Evolutionary conservation across 2,113 vertebrate species (phyloP).

Genomic region (Dendrocopos noguchii): DNA sequence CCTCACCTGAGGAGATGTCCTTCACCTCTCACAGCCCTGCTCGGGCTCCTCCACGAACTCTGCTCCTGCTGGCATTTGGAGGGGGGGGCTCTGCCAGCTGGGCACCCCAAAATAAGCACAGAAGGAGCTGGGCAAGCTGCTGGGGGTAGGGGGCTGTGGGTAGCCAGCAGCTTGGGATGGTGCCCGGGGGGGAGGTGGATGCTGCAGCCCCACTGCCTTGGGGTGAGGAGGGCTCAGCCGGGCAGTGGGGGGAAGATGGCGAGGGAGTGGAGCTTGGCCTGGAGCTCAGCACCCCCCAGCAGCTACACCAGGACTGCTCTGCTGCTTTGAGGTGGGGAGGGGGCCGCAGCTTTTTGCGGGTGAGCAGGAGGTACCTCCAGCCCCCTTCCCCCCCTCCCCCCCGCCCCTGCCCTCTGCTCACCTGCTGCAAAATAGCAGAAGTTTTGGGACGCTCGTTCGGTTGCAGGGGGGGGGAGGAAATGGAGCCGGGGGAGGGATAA

Average conservation of each 20-base stretch:
- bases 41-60: background rate
- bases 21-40: rapidly evolving
- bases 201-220: background rate
- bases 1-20: background rate
- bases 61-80: background rate
- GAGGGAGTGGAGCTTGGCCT: background rate
- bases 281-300: background rate
- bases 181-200: rapidly evolving
- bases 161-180: background rate
- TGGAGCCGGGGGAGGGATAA: background rate
- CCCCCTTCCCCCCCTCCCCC: background rate
- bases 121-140: background rate
- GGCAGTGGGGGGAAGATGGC: background rate
- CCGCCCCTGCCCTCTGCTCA: background rate
- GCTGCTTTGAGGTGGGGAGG: background rate
- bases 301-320: background rate
- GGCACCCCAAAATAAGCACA: background rate
- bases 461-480: background rate
- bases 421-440: background rate
- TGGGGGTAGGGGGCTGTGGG: background rate
- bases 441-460: background rate
- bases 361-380: background rate
- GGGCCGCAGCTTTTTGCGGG: background rate
- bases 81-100: background rate
- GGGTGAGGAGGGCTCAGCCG: background rate